Percentiles rank a stretch among this genome's conserved stretches.
Evolutionary conservation across 1,140 invertebrate genomes (phyloP).

Genomic region (Nebria ingens): DNA sequence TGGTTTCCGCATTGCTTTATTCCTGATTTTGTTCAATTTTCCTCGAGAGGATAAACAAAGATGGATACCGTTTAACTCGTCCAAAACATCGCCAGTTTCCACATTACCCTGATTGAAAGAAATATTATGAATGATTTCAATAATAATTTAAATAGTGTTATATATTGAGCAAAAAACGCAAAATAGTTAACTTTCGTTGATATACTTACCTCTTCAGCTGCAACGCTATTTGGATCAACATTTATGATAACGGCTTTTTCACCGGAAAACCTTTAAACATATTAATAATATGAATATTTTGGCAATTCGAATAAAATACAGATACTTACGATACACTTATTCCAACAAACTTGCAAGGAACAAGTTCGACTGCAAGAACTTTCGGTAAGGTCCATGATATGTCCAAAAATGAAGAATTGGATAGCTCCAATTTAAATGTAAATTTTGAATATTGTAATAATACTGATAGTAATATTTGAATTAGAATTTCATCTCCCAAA

Average conservation of each 20-base stretch:
- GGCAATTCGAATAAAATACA: slow-evolving; percentile 11
- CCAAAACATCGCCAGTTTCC: slow-evolving; percentile 49
- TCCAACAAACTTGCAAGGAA: slow-evolving; percentile 44
- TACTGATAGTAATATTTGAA: slow-evolving; percentile 47
- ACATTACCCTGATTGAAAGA: slow-evolving; percentile 42
- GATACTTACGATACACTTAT: slow-evolving; percentile 40
- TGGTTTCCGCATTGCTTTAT: slow-evolving; percentile 38
- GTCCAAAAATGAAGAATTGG: slow-evolving; percentile 44
- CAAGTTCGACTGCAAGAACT: slow-evolving; percentile 38
- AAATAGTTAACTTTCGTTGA: slow-evolving; percentile 13
- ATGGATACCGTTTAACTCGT: slow-evolving; percentile 47
- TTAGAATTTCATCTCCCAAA: slow-evolving; percentile 45
- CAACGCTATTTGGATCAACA: slow-evolving; percentile 42
- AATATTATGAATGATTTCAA: slow-evolving; percentile 6
- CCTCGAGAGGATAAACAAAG: slow-evolving; percentile 38
- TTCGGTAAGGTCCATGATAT: slow-evolving; percentile 43
- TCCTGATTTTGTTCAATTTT: slow-evolving; percentile 41
- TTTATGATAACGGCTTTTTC: slow-evolving; percentile 43
- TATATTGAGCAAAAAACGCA: background rate
- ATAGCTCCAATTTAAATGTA: slow-evolving; percentile 41
- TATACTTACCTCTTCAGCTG: slow-evolving; percentile 44
- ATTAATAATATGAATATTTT: slow-evolving; percentile 9
- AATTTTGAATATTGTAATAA: slow-evolving; percentile 42
- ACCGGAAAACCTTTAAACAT: slow-evolving; percentile 38
- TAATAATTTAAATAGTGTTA: background rate